phyloP scores from a whole-genome alignment of 2,797 vertebrate species.

The Menidia menidia region DNA sequence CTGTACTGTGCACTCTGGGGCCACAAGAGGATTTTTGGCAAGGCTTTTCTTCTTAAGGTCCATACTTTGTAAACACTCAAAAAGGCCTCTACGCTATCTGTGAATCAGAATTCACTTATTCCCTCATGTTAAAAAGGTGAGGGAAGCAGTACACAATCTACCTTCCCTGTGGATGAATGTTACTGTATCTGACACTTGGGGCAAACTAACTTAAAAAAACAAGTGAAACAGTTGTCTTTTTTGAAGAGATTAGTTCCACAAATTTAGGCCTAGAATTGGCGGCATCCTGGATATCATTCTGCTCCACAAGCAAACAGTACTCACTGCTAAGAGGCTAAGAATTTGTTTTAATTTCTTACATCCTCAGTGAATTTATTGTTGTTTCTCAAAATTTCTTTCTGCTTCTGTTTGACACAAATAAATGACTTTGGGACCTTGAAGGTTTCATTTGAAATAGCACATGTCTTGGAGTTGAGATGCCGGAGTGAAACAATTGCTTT shows the following conservation, averaged over 20 bases:
- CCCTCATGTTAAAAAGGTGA: conserved; percentile 45
- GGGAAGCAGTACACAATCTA: conserved; percentile 48
- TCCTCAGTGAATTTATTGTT: conserved; percentile 82
- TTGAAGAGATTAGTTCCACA: conserved; percentile 81
- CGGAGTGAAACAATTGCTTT: conserved; percentile 84
- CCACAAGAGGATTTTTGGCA: conserved; percentile 80
- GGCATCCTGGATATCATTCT: conserved; percentile 77
- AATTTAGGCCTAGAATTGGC: conserved; percentile 79
- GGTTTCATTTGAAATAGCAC: conserved; percentile 84
- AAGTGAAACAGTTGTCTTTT: conserved; percentile 74
- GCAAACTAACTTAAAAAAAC: conserved; percentile 61
- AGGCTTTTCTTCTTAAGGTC: conserved; percentile 79
- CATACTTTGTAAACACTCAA: conserved; percentile 73
- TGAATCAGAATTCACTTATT: conserved; percentile 65
- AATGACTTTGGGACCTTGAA: conserved; percentile 85
- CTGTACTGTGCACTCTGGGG: conserved; percentile 78
- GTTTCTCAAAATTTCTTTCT: conserved; percentile 77
- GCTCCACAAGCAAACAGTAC: conserved; percentile 72
- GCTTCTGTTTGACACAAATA: conserved; percentile 80
- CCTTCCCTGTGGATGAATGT: conserved; percentile 62
- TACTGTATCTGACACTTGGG: conserved; percentile 66
- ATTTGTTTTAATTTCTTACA: conserved; percentile 81
- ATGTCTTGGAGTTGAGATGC: conserved; percentile 77
- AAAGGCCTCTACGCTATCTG: conserved; percentile 67
- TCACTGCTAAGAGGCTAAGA: conserved; percentile 69